These are phyloP conservation scores for Pantherophis alleghaniensis DNA, from an alignment of 2,797 vertebrate genomes.

Conservation along the genomic window DNA sequence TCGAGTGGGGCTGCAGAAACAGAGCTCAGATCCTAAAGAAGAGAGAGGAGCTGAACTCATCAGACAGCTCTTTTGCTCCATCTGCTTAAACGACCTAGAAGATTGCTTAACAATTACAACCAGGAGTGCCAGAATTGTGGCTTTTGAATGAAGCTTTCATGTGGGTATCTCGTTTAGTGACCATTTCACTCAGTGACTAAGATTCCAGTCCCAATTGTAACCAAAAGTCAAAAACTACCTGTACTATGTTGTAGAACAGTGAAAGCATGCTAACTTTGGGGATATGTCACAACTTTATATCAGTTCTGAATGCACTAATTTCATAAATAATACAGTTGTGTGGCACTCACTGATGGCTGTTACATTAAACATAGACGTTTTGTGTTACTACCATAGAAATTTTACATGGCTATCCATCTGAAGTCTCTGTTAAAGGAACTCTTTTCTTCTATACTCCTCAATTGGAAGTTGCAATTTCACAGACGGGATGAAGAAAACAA, in stretches of 20 bases:
- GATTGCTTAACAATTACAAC: neutral
- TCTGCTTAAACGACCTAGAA: neutral
- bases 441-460: neutral
- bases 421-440: neutral
- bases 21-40: neutral
- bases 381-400: neutral
- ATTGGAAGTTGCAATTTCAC: neutral
- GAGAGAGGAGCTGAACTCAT: too few species aligned
- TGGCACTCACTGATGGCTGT: neutral
- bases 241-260: neutral
- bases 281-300: neutral
- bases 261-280: neutral
- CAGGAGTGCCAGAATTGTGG: neutral
- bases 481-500: neutral
- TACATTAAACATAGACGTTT: neutral
- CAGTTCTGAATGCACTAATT: neutral
- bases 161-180: neutral
- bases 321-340: neutral
- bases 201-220: neutral
- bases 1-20: neutral
- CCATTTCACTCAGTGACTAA: neutral
- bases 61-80: too few species aligned
- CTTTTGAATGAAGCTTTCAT: neutral
- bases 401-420: neutral
- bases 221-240: neutral